Conservation (phyloP, 2,888 invertebrate species). For the Eristalis pertinax region DNA sequence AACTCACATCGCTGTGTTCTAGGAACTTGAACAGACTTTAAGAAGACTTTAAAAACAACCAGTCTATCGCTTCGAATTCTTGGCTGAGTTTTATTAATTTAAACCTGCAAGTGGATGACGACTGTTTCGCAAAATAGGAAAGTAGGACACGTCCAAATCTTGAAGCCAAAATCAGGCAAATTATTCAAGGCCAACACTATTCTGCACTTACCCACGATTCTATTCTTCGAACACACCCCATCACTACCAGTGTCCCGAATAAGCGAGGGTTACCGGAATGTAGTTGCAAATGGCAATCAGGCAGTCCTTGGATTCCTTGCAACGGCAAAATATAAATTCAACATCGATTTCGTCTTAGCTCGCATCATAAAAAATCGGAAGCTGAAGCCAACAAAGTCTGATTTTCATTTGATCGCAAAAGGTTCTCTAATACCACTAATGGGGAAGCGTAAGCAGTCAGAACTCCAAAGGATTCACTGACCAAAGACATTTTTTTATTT, state of each 20-base stretch:
- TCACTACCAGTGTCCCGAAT: not conserved
- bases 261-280: not conserved
- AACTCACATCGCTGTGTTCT: no score
- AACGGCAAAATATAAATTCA: no score
- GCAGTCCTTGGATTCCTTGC: not conserved
- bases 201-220: not conserved
- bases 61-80: no score
- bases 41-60: no score
- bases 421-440: not conserved
- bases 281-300: not conserved
- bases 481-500: not conserved
- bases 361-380: not conserved
- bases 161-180: not conserved
- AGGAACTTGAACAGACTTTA: no score
- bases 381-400: not conserved
- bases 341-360: no score
- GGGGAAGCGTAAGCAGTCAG: not conserved
- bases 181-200: not conserved
- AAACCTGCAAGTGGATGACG: no score
- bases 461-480: not conserved
- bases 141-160: no score
- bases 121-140: no score
- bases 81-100: no score
- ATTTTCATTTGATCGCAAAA: not conserved
- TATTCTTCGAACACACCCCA: not conserved